phyloP scores from a whole-genome alignment of 1,140 invertebrate species.

The Drosophila repletoides region DNA sequence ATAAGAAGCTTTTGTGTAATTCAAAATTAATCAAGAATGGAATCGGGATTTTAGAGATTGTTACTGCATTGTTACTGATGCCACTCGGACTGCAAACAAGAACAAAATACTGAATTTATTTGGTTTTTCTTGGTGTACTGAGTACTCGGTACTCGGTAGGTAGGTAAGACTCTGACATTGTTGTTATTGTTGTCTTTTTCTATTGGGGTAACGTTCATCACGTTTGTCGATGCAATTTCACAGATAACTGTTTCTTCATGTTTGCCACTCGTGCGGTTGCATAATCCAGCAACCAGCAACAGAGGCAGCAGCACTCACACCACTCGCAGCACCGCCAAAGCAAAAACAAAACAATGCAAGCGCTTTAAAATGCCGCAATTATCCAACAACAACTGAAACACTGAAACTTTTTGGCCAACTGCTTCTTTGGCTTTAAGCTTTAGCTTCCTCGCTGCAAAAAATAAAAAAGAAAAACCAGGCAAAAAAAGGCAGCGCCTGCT shows the following conservation, averaged over 20 bases:
- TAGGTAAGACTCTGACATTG: too few species aligned
- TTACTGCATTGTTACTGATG: too few species aligned
- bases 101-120: too few species aligned
- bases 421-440: conserved; percentile 13
- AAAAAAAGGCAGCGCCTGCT: conserved; percentile 10
- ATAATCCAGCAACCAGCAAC: conserved; percentile 57
- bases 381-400: conserved; percentile 48
- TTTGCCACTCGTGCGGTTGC: conserved; percentile 65
- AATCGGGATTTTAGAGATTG: too few species aligned
- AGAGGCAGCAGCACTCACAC: background rate
- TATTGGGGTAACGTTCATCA: conserved; percentile 79
- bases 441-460: conserved; percentile 1
- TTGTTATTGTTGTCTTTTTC: conserved; percentile 20
- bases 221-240: conserved; percentile 79
- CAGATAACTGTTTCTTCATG: conserved; percentile 78
- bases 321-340: background rate
- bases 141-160: too few species aligned
- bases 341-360: conserved; percentile 58
- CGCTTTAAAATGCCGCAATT: conserved; percentile 77
- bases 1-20: too few species aligned
- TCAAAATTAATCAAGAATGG: too few species aligned
- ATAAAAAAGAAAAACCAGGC: too few species aligned
- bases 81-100: too few species aligned
- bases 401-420: conserved; percentile 40
- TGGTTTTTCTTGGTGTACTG: too few species aligned